A percentile compares a stretch with the other conserved stretches of the same genome.
Conservation (phyloP, 2,113 vertebrate genomes). For the Sinocyclocheilus maitianheensis region DNA sequence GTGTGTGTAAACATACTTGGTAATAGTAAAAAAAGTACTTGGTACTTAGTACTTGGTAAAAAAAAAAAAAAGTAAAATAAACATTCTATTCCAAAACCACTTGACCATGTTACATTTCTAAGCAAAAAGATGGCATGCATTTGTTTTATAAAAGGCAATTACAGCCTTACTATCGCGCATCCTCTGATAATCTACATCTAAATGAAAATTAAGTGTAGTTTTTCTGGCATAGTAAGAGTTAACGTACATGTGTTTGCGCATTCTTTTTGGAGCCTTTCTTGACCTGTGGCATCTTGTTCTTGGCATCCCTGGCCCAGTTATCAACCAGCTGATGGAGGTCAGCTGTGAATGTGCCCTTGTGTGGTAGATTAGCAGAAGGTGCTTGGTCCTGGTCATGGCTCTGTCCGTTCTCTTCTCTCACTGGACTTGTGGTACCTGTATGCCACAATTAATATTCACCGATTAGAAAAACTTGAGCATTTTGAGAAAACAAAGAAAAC, state of each 20-base stretch:
- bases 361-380: slow-evolving; percentile 75
- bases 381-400: slow-evolving; percentile 64
- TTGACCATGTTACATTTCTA: no score
- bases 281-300: slow-evolving; percentile 84
- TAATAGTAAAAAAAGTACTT: no score
- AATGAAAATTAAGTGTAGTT: no score
- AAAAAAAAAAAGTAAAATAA: no score
- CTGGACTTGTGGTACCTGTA: slow-evolving; percentile 59
- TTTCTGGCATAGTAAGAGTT: no score
- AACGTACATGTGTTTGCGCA: slow-evolving; percentile 60
- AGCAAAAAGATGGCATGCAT: no score
- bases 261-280: slow-evolving; percentile 82
- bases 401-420: slow-evolving; percentile 65
- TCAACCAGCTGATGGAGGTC: slow-evolving; percentile 95
- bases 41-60: no score
- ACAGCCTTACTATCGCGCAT: no score
- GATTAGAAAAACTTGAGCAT: neutral
- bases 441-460: neutral
- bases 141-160: no score
- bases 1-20: no score
- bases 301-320: slow-evolving; percentile 95
- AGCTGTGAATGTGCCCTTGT: slow-evolving; percentile 93
- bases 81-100: no score
- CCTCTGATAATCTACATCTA: no score
- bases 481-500: neutral